Evolutionary conservation across 2,113 vertebrate genomes (phyloP).

Genomic region (Nothoprocta pentlandii): DNA sequence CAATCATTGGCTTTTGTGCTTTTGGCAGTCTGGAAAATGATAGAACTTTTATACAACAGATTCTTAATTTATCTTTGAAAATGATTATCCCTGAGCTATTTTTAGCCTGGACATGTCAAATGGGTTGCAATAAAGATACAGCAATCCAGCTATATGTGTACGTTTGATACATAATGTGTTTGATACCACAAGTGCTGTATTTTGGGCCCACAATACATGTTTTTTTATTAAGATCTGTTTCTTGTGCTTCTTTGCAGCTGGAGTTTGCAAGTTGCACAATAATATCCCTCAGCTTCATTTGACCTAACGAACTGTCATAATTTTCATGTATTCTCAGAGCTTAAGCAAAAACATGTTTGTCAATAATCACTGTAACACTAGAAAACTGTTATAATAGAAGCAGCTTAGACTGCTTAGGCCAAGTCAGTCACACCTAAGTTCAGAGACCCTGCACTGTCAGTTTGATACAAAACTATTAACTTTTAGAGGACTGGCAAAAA

Average conservation of each 20-base stretch:
- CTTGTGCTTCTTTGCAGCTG: neutral
- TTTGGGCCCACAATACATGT: too few species aligned
- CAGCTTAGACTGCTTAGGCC: neutral
- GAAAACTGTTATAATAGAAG: neutral
- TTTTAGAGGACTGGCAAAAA: neutral
- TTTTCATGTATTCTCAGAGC: neutral
- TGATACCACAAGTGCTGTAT: too few species aligned
- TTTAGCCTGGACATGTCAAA: neutral
- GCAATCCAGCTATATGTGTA: neutral
- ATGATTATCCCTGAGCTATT: neutral
- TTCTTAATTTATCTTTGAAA: neutral
- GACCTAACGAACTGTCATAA: neutral
- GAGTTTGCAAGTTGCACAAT: neutral
- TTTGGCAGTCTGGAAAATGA: neutral
- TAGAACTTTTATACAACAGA: neutral
- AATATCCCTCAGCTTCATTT: neutral
- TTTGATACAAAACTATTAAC: neutral
- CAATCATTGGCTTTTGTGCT: neutral
- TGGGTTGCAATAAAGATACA: neutral
- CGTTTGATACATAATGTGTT: too few species aligned
- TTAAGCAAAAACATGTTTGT: neutral
- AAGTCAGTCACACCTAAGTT: neutral
- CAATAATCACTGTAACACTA: neutral
- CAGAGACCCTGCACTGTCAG: neutral
- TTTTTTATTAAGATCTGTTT: neutral